Conservation (phyloP, 2,888 invertebrate species). For the Sisyra terminalis region DNA sequence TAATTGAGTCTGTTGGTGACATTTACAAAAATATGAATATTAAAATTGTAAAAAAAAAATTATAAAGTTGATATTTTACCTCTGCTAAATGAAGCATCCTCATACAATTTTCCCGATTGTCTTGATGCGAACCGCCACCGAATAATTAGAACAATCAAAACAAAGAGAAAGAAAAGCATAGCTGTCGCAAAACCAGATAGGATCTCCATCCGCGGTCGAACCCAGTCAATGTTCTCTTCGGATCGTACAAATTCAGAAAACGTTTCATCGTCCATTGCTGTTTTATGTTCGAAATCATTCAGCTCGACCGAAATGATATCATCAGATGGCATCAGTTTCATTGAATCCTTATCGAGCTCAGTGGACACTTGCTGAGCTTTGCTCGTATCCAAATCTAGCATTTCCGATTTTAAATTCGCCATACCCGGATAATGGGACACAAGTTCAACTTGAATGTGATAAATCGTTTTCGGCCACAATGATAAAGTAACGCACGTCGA, state of each 20-base stretch:
- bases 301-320: slow-evolving; percentile 20
- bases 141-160: no score
- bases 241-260: not conserved
- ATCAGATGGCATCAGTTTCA: slow-evolving; percentile 34
- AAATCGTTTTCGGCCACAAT: slow-evolving; percentile 64
- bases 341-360: slow-evolving; percentile 39
- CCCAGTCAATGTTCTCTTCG: not conserved
- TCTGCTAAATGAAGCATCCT: no score
- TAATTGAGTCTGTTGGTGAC: no score
- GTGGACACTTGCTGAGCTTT: slow-evolving; percentile 45
- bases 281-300: slow-evolving; percentile 28
- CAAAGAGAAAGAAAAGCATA: not conserved
- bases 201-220: not conserved
- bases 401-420: slow-evolving; percentile 43
- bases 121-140: no score
- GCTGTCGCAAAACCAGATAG: not conserved
- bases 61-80: no score
- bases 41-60: no score
- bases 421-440: slow-evolving; percentile 44
- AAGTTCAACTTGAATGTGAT: slow-evolving; percentile 61
- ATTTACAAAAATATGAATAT: no score
- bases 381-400: slow-evolving; percentile 46
- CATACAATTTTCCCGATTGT: no score
- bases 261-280: not conserved
- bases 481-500: slow-evolving; percentile 63